phyloP scores from a whole-genome alignment of 2,113 vertebrate species.

The Pangasianodon gigas region DNA sequence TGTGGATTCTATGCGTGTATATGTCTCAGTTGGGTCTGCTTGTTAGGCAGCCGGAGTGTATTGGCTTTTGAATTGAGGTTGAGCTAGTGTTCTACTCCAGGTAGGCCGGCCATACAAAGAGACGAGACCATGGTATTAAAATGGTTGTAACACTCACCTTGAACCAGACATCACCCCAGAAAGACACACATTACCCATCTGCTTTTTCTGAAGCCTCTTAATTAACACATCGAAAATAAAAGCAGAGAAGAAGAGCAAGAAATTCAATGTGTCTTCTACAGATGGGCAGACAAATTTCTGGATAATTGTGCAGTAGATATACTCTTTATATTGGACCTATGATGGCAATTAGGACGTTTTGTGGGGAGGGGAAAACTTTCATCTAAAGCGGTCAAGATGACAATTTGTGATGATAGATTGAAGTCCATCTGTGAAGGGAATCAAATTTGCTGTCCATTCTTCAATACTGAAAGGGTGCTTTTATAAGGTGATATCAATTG shows the following conservation, averaged over 20 bases:
- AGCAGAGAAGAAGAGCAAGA: constrained; percentile 72
- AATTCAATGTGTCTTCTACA: constrained; percentile 76
- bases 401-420: constrained; percentile 60
- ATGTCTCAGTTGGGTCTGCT: constrained; percentile 19
- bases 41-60: constrained; percentile 13
- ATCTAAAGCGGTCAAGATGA: constrained; percentile 71
- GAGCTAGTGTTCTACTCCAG: constrained; percentile 48
- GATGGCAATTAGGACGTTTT: constrained; percentile 81
- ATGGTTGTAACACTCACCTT: constrained; percentile 77
- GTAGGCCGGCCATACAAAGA: constrained; percentile 62
- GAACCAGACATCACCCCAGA: constrained; percentile 75
- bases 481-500: constrained; percentile 76
- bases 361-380: constrained; percentile 79
- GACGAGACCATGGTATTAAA: constrained; percentile 68
- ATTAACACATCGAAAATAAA: constrained; percentile 79
- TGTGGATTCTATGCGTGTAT: constrained; percentile 28
- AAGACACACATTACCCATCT: constrained; percentile 80
- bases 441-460: constrained; percentile 75
- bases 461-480: constrained; percentile 75
- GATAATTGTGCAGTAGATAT: constrained; percentile 80
- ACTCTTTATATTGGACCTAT: constrained; percentile 73
- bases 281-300: constrained; percentile 79
- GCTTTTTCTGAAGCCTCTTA: constrained; percentile 81
- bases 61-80: constrained; percentile 44
- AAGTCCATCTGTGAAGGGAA: constrained; percentile 78